Evolutionary conservation across 2,113 vertebrate genomes (phyloP).

Genomic region (Lipophrys pholis): DNA sequence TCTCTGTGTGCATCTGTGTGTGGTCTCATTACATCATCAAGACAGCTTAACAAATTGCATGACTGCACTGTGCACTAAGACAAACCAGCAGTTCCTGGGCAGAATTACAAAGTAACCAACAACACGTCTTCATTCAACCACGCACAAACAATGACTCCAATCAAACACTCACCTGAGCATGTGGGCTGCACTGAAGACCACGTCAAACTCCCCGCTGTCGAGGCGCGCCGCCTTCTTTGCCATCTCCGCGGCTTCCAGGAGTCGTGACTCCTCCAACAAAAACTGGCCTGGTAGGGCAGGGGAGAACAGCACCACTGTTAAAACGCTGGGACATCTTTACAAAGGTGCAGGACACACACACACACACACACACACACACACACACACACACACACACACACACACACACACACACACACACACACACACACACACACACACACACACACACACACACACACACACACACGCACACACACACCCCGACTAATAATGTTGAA

Average conservation of each 20-base stretch:
- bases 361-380: background rate
- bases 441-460: too few relatives aligned
- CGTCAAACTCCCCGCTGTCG: constrained; percentile 94
- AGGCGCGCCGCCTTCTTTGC: constrained; percentile 95
- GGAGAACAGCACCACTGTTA: constrained; percentile 49
- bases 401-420: background rate
- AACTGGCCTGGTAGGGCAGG: constrained; percentile 90
- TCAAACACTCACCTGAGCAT: constrained; percentile 92
- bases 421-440: constrained; percentile 15
- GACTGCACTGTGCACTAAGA: constrained; percentile 37
- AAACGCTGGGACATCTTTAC: constrained; percentile 45
- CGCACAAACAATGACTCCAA: background rate
- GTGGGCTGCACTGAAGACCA: constrained; percentile 98
- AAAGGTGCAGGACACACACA: constrained; percentile 15
- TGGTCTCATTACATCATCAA: too few relatives aligned
- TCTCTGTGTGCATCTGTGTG: too few relatives aligned
- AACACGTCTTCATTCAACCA: constrained; percentile 27
- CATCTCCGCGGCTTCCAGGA: constrained; percentile 97
- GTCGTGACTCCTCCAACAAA: constrained; percentile 94
- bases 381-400: too few relatives aligned
- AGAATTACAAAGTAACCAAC: constrained; percentile 68
- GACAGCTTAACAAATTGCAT: constrained; percentile 42
- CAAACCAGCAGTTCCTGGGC: constrained; percentile 57
- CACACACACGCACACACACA: too few relatives aligned
- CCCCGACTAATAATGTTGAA: constrained; percentile 44